Base-by-base conservation (phyloP, 2,888 invertebrate species). In the Brenthis daphne region DNA sequence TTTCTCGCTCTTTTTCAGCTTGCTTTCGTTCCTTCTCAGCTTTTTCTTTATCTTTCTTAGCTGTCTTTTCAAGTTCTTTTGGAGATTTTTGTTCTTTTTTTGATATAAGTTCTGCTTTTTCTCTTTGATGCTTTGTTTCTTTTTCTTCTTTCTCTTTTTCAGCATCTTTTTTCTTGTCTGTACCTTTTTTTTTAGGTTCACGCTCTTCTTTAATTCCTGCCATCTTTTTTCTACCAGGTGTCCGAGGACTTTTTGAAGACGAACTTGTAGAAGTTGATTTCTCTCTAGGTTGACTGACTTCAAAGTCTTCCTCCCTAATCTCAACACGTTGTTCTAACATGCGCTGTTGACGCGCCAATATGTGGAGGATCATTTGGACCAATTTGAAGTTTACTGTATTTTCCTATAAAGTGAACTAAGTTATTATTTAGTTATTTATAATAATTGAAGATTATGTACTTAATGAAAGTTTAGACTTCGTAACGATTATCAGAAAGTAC, bases 271-370 rank as follows among this genome's bases (percentile, higher is more conserved):
- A 66, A 1, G 24, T 64, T 63, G 65, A 64, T 16, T 16, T 64
- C 48, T 64, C 55, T 63, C 65, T 70, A 56, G 71, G 16, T 67
- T 58, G 1, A 66, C 47, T 14, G 77, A 77, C 8, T 65, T 63
- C 58, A 1, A 71, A 11, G 8, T 80, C 79, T 2, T 70, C 43
- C 8, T 81, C 69, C 67, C 77, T 77, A 5, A 89, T 77, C 69
- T 88, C 87, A 0, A 90, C 89, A 20, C 81, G 79, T 51, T 86
- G 87, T 69, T 87, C 83, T 1, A 90, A 77, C 73, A 90, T 61
- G 0, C 89, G 86, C 79, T 88, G 77, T 53, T 90, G 89, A 1
- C 86, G 80, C 13, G 90, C 90, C 37, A 91, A 69, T 54, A 90
- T 86, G 57, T 85, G 82, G 4, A 92, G 78, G 2, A 91, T 76